Percentiles rank a stretch among this genome's conserved stretches.
Conservation (phyloP, 2,797 vertebrate species). For the Naso thynnoides region DNA sequence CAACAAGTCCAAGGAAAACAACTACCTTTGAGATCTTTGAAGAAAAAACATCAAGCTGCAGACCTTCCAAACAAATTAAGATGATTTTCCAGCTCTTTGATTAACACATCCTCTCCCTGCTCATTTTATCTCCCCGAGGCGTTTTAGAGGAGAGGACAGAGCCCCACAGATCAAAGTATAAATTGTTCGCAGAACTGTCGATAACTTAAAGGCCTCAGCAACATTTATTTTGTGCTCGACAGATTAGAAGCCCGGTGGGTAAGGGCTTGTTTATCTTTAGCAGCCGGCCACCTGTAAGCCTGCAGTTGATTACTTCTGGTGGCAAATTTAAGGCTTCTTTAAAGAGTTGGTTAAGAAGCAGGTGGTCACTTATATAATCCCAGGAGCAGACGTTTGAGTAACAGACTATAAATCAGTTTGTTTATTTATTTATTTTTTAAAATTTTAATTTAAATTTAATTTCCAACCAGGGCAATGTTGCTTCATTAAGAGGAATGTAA, state of each 20-base stretch:
- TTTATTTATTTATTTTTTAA: not conserved
- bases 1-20: not conserved
- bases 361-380: slow-evolving; percentile 2
- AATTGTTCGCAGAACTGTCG: slow-evolving; percentile 3
- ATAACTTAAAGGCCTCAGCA: not conserved
- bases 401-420: not conserved
- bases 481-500: too few species aligned
- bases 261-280: not conserved
- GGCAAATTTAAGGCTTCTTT: not conserved
- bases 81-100: slow-evolving; percentile 7
- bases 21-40: not conserved
- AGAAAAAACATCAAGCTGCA: not conserved
- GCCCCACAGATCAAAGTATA: not conserved
- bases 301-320: not conserved
- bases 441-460: not conserved
- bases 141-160: not conserved
- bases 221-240: not conserved
- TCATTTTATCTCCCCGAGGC: not conserved
- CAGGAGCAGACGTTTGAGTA: not conserved
- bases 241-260: not conserved
- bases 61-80: slow-evolving; percentile 1
- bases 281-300: not conserved
- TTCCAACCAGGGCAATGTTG: not conserved
- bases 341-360: slow-evolving; percentile 4
- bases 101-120: slow-evolving; percentile 6